Conservation (phyloP, 2,888 invertebrate species). For the Syrista parreyssii region DNA sequence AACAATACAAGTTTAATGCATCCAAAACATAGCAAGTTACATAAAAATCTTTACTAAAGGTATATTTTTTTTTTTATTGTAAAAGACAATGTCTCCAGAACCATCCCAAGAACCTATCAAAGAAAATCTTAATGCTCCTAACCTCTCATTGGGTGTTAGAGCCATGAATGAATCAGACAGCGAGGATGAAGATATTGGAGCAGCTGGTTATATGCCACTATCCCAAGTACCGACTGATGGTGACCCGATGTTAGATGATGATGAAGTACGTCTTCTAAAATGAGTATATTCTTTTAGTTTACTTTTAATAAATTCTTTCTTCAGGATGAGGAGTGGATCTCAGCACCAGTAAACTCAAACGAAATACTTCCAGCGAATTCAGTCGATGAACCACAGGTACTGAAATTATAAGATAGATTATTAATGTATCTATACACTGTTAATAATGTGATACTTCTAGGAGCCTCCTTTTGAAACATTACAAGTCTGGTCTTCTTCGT, state of each 20-base stretch:
- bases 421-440: neutral
- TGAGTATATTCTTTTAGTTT: neutral
- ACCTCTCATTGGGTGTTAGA: conserved; percentile 38
- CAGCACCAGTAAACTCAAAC: conserved; percentile 24
- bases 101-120: conserved; percentile 56
- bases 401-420: neutral
- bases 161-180: conserved; percentile 53
- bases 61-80: neutral
- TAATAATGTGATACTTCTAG: conserved; percentile 4
- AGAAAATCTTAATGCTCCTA: conserved; percentile 47
- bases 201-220: conserved; percentile 52
- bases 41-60: neutral
- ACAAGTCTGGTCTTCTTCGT: conserved; percentile 55
- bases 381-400: conserved; percentile 31
- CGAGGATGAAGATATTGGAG: conserved; percentile 53
- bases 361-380: conserved; percentile 18
- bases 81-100: conserved; percentile 54
- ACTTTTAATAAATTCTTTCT: neutral
- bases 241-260: conserved; percentile 53
- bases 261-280: conserved; percentile 35
- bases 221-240: conserved; percentile 52
- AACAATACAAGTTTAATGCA: neutral
- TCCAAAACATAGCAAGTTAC: neutral
- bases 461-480: conserved; percentile 45
- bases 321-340: conserved; percentile 54